Evolutionary conservation across 1,140 invertebrate species (phyloP).

Genomic region (Tetramorium simillimum): DNA sequence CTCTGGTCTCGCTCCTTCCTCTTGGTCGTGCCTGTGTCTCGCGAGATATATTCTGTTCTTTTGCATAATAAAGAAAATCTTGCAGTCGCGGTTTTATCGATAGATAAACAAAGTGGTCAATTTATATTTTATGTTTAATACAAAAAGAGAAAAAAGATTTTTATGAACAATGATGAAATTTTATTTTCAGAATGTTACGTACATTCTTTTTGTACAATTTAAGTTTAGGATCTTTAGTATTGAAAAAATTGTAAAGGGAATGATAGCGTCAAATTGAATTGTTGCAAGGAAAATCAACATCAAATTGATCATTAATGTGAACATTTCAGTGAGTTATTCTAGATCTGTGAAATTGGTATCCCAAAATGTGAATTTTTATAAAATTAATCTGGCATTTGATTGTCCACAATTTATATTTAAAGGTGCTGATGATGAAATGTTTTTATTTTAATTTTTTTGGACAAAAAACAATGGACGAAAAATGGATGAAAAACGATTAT

Average conservation of each 20-base stretch:
- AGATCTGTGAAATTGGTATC: too few species aligned
- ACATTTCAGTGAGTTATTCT: not conserved
- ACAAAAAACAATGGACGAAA: too few species aligned
- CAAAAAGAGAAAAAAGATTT: not conserved
- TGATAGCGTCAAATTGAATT: not conserved
- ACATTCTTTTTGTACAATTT: not conserved
- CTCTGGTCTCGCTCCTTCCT: slow-evolving; percentile 53
- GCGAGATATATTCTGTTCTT: slow-evolving; percentile 26
- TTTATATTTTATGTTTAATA: not conserved
- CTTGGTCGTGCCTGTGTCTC: slow-evolving; percentile 14
- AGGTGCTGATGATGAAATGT: too few species aligned
- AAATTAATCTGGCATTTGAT: too few species aligned
- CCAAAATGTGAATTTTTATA: too few species aligned
- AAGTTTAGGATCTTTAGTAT: not conserved
- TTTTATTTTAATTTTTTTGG: too few species aligned
- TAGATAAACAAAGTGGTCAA: not conserved
- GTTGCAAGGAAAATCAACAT: not conserved
- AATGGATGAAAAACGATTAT: too few species aligned
- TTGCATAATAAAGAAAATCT: slow-evolving; percentile 29
- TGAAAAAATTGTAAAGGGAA: not conserved
- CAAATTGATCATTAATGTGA: not conserved
- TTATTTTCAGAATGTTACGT: not conserved
- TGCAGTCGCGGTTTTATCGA: not conserved
- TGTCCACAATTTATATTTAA: too few species aligned
- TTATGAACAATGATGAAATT: not conserved